Evolutionary conservation across 2,888 invertebrate genomes (phyloP).

Genomic region (Metallyticus violacea): DNA sequence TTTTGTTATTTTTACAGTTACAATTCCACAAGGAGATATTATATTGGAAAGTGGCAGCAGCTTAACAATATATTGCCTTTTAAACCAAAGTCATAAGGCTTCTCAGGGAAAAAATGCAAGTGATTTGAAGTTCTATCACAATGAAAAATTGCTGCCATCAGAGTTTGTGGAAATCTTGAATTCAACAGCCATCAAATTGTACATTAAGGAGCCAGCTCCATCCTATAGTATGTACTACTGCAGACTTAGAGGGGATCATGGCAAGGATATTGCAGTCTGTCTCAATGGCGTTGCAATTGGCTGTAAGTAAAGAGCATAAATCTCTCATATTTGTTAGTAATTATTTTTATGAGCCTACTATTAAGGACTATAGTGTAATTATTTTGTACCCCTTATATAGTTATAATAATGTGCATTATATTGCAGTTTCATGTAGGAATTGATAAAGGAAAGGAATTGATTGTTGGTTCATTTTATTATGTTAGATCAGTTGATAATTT

Average conservation of each 20-base stretch:
- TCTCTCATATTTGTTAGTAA: no score
- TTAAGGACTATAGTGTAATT: no score
- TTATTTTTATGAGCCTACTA: no score
- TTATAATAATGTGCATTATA: no score
- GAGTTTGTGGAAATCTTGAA: constrained; percentile 57
- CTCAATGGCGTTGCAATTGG: constrained; percentile 56
- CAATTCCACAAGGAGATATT: constrained; percentile 57
- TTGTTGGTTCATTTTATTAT: no score
- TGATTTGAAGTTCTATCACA: constrained; percentile 50
- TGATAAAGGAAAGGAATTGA: no score
- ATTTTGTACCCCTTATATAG: no score
- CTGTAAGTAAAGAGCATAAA: no score
- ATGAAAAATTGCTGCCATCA: constrained; percentile 44
- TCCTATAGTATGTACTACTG: constrained; percentile 57
- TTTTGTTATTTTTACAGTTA: constrained; percentile 38
- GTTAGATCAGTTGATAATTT: no score
- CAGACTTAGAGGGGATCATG: constrained; percentile 45
- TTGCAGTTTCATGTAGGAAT: no score
- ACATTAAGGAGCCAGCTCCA: constrained; percentile 54
- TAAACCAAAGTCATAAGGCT: constrained; percentile 50
- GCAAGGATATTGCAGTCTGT: constrained; percentile 50
- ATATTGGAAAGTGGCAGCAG: constrained; percentile 58
- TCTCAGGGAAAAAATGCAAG: constrained; percentile 54
- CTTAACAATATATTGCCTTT: constrained; percentile 62
- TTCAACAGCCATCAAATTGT: constrained; percentile 59